phyloP scores from a whole-genome alignment of 2,113 vertebrate genomes.

The Salvator merianae region DNA sequence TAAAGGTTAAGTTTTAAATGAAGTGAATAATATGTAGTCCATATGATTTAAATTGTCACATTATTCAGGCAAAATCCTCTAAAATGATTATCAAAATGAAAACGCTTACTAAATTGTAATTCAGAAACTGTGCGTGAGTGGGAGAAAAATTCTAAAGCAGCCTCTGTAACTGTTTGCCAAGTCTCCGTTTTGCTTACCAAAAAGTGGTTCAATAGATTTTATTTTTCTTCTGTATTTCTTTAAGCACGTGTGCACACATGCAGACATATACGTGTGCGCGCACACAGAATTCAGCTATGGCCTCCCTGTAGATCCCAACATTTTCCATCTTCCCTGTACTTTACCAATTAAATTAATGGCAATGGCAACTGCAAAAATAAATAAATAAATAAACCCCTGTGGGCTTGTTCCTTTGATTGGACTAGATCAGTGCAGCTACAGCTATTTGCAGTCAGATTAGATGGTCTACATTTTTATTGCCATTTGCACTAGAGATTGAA shows the following conservation, averaged over 20 bases:
- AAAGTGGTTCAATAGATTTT: neutral
- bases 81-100: neutral
- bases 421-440: conserved; percentile 72
- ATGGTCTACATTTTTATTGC: conserved; percentile 62
- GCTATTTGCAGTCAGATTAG: conserved; percentile 77
- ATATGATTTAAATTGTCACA: neutral
- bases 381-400: conserved; percentile 70
- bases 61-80: neutral
- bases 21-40: neutral
- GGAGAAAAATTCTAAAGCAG: neutral
- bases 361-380: conserved; percentile 50
- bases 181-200: neutral
- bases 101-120: neutral
- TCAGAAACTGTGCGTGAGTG: neutral
- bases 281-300: conserved; percentile 36
- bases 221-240: neutral
- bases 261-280: no score
- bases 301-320: conserved; percentile 66
- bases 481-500: conserved; percentile 68
- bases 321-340: conserved; percentile 69
- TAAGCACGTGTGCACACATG: no score
- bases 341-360: conserved; percentile 79
- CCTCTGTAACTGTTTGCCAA: neutral
- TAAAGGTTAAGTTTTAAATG: neutral
- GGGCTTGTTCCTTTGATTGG: conserved; percentile 77